Evolutionary conservation across 1,140 invertebrate species (phyloP).

Genomic region (Pentalonia nigronervosa): DNA sequence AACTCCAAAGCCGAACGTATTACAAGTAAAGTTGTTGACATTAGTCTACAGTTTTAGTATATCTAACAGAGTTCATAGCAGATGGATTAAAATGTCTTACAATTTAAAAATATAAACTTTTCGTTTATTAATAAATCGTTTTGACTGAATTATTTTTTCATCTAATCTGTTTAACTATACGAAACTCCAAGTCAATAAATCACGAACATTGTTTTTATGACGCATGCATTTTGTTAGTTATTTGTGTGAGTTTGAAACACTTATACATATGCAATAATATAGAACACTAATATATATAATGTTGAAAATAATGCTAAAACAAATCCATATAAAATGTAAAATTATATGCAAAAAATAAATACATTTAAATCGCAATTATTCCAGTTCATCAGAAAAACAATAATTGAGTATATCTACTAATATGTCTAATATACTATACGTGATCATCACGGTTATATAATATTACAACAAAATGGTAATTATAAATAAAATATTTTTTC

Average conservation of each 20-base stretch:
- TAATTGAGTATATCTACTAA: background rate
- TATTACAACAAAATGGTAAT: background rate
- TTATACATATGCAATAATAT: background rate
- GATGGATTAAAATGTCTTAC: slow-evolving; percentile 30
- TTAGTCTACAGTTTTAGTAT: slow-evolving; percentile 24
- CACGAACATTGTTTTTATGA: background rate
- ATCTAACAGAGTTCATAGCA: background rate
- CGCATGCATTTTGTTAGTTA: background rate
- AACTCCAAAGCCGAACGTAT: background rate
- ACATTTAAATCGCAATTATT: background rate
- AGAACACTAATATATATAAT: background rate
- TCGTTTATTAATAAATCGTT: background rate
- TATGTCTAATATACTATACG: too few relatives aligned
- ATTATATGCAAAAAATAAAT: background rate
- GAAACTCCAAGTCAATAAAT: background rate
- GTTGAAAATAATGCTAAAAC: background rate
- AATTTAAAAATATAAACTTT: slow-evolving; percentile 23
- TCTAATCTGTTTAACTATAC: background rate
- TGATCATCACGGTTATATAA: background rate
- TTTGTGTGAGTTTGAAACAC: background rate
- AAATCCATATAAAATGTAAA: background rate
- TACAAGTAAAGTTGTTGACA: slow-evolving; percentile 43
- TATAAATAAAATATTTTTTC: background rate
- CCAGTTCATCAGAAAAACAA: background rate
- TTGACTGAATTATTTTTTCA: slow-evolving; percentile 27